phyloP scores from a whole-genome alignment of 2,888 invertebrate genomes.

The Serripes groenlandicus region DNA sequence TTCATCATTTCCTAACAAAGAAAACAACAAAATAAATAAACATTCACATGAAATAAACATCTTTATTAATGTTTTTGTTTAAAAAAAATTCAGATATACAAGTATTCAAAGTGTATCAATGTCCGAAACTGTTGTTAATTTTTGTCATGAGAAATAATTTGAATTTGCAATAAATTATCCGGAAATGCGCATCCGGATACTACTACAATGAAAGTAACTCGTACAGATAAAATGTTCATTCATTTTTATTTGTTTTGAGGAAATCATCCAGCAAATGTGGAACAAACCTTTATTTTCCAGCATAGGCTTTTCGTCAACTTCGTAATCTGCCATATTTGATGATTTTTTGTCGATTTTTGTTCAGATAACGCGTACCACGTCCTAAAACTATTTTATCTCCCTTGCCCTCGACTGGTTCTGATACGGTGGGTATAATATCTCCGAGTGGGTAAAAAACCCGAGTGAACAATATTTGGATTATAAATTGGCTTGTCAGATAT shows the following conservation, averaged over 20 bases:
- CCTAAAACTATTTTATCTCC: neutral
- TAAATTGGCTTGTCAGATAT: no score
- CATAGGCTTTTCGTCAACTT: neutral
- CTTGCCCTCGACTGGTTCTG: no score
- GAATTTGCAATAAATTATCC: neutral
- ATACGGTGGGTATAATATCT: no score
- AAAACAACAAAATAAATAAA: neutral
- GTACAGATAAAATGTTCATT: neutral
- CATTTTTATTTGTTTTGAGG: neutral
- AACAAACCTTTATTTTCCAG: conserved; percentile 6
- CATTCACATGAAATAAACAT: no score
- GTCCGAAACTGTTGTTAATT: neutral
- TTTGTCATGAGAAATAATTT: neutral
- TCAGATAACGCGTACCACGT: conserved; percentile 11
- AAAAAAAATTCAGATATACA: no score
- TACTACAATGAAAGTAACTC: neutral
- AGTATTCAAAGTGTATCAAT: neutral
- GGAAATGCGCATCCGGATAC: no score
- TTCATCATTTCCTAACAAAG: conserved; percentile 5
- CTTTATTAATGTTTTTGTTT: no score
- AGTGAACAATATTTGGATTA: no score
- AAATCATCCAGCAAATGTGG: neutral
- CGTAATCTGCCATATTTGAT: conserved; percentile 9
- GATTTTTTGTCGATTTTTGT: neutral
- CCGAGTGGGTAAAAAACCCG: no score